phyloP scores from a whole-genome alignment of 2,797 vertebrate genomes.

The Anas bernieri region DNA sequence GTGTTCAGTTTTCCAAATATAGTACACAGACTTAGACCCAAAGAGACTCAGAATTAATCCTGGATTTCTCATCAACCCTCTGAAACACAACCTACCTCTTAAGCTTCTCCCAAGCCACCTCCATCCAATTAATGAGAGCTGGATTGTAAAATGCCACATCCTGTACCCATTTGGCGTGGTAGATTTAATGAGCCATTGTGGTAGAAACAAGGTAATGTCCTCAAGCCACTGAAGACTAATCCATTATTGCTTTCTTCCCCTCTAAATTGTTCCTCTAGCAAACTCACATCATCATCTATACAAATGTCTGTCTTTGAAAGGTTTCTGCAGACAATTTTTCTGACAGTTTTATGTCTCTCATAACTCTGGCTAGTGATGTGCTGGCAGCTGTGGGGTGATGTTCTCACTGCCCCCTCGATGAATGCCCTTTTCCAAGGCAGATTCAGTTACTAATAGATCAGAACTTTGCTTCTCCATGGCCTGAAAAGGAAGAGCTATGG shows the following conservation, averaged over 20 bases:
- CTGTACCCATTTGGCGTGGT: conserved; percentile 67
- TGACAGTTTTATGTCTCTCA: conserved; percentile 29
- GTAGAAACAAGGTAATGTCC: conserved; percentile 68
- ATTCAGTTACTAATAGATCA: background rate
- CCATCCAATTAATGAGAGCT: conserved; percentile 66
- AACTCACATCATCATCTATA: conserved; percentile 41
- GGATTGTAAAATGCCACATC: conserved; percentile 74
- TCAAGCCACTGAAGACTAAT: conserved; percentile 54
- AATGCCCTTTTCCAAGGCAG: background rate
- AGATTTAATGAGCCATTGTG: conserved; percentile 77
- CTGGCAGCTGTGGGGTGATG: background rate
- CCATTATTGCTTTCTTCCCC: conserved; percentile 24
- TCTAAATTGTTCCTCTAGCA: background rate
- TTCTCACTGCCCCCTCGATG: fast-evolving
- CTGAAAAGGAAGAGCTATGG: background rate
- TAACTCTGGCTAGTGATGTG: background rate
- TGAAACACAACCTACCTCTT: conserved; percentile 65
- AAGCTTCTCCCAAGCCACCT: conserved; percentile 49
- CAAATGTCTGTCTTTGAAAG: conserved; percentile 47
- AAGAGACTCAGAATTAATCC: conserved; percentile 47
- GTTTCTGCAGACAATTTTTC: conserved; percentile 45
- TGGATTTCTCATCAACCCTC: conserved; percentile 32
- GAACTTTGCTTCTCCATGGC: background rate
- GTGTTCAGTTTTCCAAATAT: background rate
- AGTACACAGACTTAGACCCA: background rate